Conservation (phyloP, 2,888 invertebrate genomes). For the Eulithis testata region DNA sequence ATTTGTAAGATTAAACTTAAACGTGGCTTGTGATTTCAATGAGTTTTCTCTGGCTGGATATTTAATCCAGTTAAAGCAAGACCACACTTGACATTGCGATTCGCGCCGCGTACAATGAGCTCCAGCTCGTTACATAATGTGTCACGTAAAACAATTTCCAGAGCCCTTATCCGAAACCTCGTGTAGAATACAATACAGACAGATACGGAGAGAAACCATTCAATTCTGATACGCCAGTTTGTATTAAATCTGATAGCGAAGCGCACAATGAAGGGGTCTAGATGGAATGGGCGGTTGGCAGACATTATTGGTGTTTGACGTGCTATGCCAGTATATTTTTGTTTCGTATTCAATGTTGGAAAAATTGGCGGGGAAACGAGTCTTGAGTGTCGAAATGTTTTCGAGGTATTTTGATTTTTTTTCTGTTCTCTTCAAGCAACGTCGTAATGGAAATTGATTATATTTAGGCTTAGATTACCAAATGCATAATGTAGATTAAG, state of each 20-base stretch:
- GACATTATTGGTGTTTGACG: conserved; percentile 41
- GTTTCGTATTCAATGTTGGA: conserved; percentile 28
- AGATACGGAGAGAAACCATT: conserved; percentile 37
- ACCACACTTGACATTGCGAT: conserved; percentile 40
- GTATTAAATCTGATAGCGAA: conserved; percentile 22
- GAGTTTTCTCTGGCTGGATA: conserved; percentile 3
- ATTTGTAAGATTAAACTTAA: neutral
- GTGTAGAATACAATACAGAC: conserved; percentile 60
- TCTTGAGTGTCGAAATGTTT: conserved; percentile 19
- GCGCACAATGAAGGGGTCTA: conserved; percentile 24
- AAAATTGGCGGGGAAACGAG: conserved; percentile 30
- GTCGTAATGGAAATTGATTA: neutral
- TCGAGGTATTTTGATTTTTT: conserved; percentile 13
- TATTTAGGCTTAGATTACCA: too few relatives aligned
- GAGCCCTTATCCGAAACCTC: conserved; percentile 63
- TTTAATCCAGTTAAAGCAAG: conserved; percentile 23
- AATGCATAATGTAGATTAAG: too few relatives aligned
- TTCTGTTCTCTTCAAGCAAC: neutral
- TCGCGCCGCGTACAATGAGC: conserved; percentile 44
- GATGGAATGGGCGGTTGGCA: conserved; percentile 29
- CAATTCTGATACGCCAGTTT: conserved; percentile 31
- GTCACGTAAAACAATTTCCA: conserved; percentile 76
- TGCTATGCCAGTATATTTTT: conserved; percentile 34
- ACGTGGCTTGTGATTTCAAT: neutral
- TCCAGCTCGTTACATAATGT: conserved; percentile 63